Evolutionary conservation across 2,797 vertebrate genomes (phyloP).

Genomic region (Acanthiza pusilla): DNA sequence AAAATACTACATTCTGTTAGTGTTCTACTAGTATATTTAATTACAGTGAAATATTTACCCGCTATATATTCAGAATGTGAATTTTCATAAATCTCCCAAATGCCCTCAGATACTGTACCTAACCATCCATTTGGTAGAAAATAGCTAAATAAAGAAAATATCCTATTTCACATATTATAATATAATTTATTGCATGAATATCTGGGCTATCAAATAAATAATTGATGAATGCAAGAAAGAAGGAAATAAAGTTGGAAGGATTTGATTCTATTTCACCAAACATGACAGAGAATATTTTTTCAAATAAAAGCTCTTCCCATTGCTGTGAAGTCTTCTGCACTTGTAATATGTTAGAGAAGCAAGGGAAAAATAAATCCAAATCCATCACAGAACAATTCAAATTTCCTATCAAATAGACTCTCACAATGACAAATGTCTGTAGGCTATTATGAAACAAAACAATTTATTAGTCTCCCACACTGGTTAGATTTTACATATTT

Average conservation of each 20-base stretch:
- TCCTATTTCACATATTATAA: not conserved
- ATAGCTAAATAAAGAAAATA: not conserved
- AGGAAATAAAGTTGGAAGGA: not conserved
- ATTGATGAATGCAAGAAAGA: not conserved
- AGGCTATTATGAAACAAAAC: not conserved
- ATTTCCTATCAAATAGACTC: not conserved
- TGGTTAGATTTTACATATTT: not conserved
- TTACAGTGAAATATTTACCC: not conserved
- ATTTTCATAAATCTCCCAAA: not conserved
- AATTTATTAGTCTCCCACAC: not conserved
- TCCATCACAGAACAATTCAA: not conserved
- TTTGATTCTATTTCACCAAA: not conserved
- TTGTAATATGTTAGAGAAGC: not conserved
- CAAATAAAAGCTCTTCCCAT: not conserved
- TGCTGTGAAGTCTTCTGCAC: not conserved
- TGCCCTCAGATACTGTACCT: not conserved
- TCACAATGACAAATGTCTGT: not conserved
- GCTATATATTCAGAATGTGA: not conserved
- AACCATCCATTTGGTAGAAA: not conserved
- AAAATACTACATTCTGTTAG: not conserved
- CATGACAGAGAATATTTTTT: not conserved
- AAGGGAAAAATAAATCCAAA: not conserved
- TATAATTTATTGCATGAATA: not conserved
- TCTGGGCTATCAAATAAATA: not conserved
- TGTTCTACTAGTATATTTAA: not conserved